These are phyloP conservation scores for Steinernema carpocapsae DNA, from an alignment of 2,888 invertebrate species.

Conservation along the genomic window DNA sequence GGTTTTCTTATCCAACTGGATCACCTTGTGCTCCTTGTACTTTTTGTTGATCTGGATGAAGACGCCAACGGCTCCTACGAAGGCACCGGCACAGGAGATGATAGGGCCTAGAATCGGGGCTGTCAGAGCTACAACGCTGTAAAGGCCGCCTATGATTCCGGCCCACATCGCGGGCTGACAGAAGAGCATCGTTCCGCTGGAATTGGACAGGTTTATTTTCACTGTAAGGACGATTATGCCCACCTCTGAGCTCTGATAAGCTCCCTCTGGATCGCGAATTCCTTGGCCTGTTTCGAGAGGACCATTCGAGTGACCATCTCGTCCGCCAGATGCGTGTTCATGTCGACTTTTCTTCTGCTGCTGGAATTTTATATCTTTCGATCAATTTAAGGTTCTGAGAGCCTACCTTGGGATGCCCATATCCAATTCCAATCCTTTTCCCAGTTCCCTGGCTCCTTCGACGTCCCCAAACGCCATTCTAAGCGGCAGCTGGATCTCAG, in stretches of 20 bases:
- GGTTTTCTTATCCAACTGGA: not conserved
- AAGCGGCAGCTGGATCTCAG: slow-evolving; percentile 18
- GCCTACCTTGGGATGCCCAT: slow-evolving; percentile 13
- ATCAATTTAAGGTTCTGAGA: not conserved
- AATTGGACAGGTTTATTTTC: not conserved
- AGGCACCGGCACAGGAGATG: not conserved
- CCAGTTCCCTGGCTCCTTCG: slow-evolving; percentile 10
- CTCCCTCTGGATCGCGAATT: slow-evolving; percentile 22
- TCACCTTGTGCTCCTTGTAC: not conserved
- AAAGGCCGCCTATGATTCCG: not conserved
- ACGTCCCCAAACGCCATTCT: slow-evolving; percentile 19
- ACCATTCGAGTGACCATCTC: slow-evolving; percentile 25
- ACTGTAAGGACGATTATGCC: not conserved
- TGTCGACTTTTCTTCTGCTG: slow-evolving; percentile 21
- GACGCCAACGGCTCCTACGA: not conserved
- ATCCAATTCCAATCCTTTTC: slow-evolving; percentile 15
- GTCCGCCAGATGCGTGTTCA: slow-evolving; percentile 22
- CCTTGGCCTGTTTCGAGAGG: not conserved
- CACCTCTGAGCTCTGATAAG: slow-evolving; percentile 11
- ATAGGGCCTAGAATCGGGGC: not conserved
- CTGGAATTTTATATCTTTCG: not conserved
- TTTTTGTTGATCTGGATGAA: not conserved
- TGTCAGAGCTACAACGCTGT: not conserved
- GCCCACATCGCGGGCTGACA: not conserved
- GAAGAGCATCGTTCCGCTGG: slow-evolving; percentile 12